phyloP scores from a whole-genome alignment of 2,888 invertebrate genomes.

The Tolmerus cingulatus region DNA sequence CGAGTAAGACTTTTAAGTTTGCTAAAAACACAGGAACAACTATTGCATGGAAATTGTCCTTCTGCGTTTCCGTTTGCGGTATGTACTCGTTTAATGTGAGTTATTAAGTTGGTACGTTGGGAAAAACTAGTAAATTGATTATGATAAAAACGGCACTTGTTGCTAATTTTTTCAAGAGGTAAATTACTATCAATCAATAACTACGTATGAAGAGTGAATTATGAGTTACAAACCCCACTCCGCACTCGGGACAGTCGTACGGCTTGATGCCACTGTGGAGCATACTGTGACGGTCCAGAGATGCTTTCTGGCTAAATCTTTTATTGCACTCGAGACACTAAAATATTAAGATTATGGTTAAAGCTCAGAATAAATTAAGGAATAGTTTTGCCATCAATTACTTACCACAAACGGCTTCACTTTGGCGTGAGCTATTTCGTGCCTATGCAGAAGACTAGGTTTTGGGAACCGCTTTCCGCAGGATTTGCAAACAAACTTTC shows the following conservation, averaged over 20 bases:
- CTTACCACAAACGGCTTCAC: conserved; percentile 52
- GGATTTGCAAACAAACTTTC: conserved; percentile 42
- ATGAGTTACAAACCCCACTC: conserved; percentile 48
- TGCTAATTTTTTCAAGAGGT: no score
- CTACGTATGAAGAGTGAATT: not conserved
- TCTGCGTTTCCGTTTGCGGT: conserved; percentile 20
- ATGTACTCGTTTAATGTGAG: conserved; percentile 50
- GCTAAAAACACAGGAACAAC: conserved; percentile 51
- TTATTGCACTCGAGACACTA: conserved; percentile 51
- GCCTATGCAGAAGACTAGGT: conserved; percentile 52
- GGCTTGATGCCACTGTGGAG: conserved; percentile 51
- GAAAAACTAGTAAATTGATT: conserved; percentile 45
- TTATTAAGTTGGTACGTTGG: conserved; percentile 50
- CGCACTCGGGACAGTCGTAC: conserved; percentile 52
- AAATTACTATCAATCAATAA: no score
- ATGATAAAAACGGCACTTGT: no score
- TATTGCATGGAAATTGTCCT: conserved; percentile 49
- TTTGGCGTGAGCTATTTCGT: conserved; percentile 52
- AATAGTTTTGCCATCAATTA: not conserved
- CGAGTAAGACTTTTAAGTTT: conserved; percentile 52
- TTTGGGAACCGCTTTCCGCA: conserved; percentile 53
- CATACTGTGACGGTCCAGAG: conserved; percentile 51
- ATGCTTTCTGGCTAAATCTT: conserved; percentile 52
- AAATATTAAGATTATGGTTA: not conserved
- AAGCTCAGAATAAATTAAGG: not conserved